Evolutionary conservation across 1,140 invertebrate species (phyloP), one percentile per base, ranked within the genome.

Genomic region (Drosophila pallidifrons): DNA sequence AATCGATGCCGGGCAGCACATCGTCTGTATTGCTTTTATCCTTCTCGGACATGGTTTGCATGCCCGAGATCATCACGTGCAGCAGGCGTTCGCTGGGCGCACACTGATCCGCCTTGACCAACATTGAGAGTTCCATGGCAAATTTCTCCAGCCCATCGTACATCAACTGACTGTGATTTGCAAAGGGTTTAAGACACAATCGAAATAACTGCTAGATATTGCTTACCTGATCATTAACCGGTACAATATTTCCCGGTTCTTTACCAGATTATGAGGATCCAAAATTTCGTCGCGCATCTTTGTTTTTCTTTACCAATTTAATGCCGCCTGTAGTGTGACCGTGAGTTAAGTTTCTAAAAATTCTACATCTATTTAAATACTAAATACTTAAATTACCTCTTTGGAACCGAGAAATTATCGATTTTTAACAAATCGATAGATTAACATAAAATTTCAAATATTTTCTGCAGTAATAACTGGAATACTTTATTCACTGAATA

Each of bases 131-230:
- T 59, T 95, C 96, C 0, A 97, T 95, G 0, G 98, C 98, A 32
- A 99, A 93, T 25, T 96, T 95, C 93, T 98, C 97, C 93, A 99
- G 96, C 5, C 98, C 98, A 95, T 99, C 99, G 82, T 98, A 98
- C 91, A 96, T 97, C 10, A 98, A 92, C 92, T 98, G 97, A 87
- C 98, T 99, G 93, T 10, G 30, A 0, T 7, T 16, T 13, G 8
- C 32, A 15, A 25, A 20, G 16, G 15, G 30, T 38, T 30, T 25
- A 0, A 25, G 3, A 30, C 13, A 93, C 13, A 1, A n/a, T 25
- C 10, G 0, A 54, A 92, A 80, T 59, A 69, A 92, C 78, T 47
- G 1, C 8, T 81, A 43, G 0, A 43, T 30, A 1, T 0, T 8
- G 16, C 15, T 68, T 30, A 98, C 97, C 97, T 98, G 89, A 98